Base-by-base conservation (phyloP, 2,797 vertebrate genomes). In the Micromesistius poutassou region DNA sequence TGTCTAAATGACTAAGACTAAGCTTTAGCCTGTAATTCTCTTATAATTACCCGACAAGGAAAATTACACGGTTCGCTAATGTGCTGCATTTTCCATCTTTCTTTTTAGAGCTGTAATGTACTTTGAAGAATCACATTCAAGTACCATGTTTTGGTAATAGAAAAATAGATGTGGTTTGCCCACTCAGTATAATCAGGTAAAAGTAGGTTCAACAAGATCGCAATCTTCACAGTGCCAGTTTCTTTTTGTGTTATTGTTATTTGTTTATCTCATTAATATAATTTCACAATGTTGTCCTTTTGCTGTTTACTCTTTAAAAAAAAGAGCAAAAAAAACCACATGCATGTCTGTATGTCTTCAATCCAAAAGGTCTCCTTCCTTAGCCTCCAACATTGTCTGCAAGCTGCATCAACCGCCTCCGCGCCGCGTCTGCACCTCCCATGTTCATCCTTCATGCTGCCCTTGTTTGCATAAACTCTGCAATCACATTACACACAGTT, bases 1-100 rank as follows among this genome's bases (percentile, higher is more conserved):
- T 83, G 50, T 83, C 74, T 70, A 73, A 62, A 62, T 25, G 55
- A 62, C 55, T 62, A 87, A 84, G 71, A 83, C 66, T 74, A 74
- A 76, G 72, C 30, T 71, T 81, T 14, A 81, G 74, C 66, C 79
- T 77, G 55, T 87, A 83, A 85, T 85, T 87, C 6, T 62, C 55
- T 25, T 77, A 72, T 35, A 86, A 76, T 82, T 79, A 81, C 38
- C 40, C 77, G 66, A 72, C 79, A 36, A 77, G 82, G 74, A 82
- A 81, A 87, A 86, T 85, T 40, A 82, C 46, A 84, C 46, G 77
- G 13, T 79, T 22, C 0, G 75, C 36, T 30, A 76, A 68, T 76
- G 66, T 76, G 0, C 77, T 77, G 50, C 50, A 62, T 74, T 76
- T 71, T 77, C 77, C 71, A 13, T 76, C 72, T 79, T 72, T 80